Evolutionary conservation across 2,113 vertebrate species (phyloP), one percentile per base, ranked within the genome.

Genomic region (Tinamus guttatus): DNA sequence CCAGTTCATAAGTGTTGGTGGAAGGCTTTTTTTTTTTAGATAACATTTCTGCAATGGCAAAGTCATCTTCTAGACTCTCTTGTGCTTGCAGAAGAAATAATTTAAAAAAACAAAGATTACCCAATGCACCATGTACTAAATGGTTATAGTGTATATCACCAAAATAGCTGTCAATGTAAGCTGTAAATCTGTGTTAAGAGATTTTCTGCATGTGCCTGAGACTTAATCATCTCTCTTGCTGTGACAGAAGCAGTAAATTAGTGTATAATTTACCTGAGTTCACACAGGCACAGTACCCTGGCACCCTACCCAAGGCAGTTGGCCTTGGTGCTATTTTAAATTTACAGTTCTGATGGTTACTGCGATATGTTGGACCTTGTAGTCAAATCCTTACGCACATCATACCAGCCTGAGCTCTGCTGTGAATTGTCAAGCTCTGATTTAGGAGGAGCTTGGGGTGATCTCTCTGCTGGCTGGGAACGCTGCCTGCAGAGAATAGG

Each of bases 401-500:
- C 6, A 0, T 25, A 10, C 32, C 58, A 7, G 12, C 54, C 27
- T 51, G 34, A 38, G 52, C 79, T 52, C 47, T 73, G 17, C 81
- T 78, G 21, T 36, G 25, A 17, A 3, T 38, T 76, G 8, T 60
- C 71, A 43, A 11, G 10, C 54, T 85, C 52, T 89, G 47, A 54
- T 32, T 28, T 21, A 38, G 68, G 19, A 22, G 36, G 78, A 21
- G 24, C 68, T 60, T 68, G 22, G 47, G 38, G 40, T 36, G 81
- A 38, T 81, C 32, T 25, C 25, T 81, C 58, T 40, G 30, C 14
- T 32, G 27, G 36, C 21, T n/a, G 40, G 79, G 43, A 19, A 74
- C 34, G 52, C 0, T 0, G 17, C 56, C 0, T 0, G 17, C 56
- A 11, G 5, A 30, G 58, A 25, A 15, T 14, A 74, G 40, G 22